Evolutionary conservation across 2,113 vertebrate species (phyloP).

Genomic region (Larimichthys polyactis): DNA sequence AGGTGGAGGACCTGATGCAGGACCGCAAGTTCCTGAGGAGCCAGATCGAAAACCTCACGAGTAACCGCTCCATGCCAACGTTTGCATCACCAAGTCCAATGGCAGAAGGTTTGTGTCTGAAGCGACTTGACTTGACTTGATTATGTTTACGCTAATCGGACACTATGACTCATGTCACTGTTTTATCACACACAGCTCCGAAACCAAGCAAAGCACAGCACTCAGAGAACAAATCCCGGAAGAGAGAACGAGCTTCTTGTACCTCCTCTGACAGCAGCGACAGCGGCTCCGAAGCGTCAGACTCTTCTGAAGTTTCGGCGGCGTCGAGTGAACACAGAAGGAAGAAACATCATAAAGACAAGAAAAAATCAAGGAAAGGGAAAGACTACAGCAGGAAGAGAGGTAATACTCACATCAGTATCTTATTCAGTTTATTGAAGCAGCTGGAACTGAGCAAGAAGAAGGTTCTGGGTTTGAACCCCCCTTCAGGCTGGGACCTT

Average conservation of each 20-base stretch:
- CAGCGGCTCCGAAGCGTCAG: conserved; percentile 69
- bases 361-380: conserved; percentile 75
- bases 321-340: conserved; percentile 71
- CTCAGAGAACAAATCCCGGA: conserved; percentile 74
- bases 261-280: conserved; percentile 64
- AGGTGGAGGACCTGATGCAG: conserved; percentile 85
- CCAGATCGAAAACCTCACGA: conserved; percentile 84
- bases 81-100: conserved; percentile 58
- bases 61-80: conserved; percentile 57
- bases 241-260: conserved; percentile 71
- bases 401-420: conserved; percentile 53
- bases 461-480: no score
- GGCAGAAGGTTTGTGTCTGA: conserved; percentile 63
- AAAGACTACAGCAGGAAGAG: conserved; percentile 84
- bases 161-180: not conserved
- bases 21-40: conserved; percentile 84
- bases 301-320: conserved; percentile 66
- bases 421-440: no score
- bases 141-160: not conserved
- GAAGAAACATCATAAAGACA: conserved; percentile 80
- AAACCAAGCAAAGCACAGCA: conserved; percentile 69
- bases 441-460: no score
- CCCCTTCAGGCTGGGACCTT: no score
- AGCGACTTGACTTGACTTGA: rapidly evolving
- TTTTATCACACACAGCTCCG: conserved; percentile 11